Percentiles rank a stretch among this genome's conserved stretches.
Conservation (phyloP, 2,888 invertebrate genomes). For the Psylliodes chrysocephalus region DNA sequence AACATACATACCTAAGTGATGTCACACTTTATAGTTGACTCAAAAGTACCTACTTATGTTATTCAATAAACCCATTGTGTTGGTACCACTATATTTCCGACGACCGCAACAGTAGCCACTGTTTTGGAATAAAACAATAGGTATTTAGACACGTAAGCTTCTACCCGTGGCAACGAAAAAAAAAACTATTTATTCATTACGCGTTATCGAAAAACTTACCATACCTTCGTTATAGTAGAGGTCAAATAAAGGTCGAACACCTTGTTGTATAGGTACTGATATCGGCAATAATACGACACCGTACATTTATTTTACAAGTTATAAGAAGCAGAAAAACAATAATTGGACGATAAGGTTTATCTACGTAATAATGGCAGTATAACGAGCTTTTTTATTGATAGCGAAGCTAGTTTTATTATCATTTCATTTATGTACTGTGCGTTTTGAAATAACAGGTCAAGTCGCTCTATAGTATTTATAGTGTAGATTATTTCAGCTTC, state of each 20-base stretch:
- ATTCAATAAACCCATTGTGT: no score
- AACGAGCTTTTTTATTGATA: conserved; percentile 9
- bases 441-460: no score
- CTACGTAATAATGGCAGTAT: conserved; percentile 16
- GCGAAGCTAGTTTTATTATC: neutral
- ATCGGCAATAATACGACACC: conserved; percentile 9
- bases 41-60: no score
- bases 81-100: no score
- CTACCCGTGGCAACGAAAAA: neutral
- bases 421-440: no score
- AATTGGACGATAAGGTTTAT: conserved; percentile 26
- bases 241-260: conserved; percentile 29
- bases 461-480: no score
- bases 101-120: neutral
- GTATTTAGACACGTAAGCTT: neutral
- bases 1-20: no score
- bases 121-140: neutral
- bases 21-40: no score
- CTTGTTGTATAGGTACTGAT: conserved; percentile 20
- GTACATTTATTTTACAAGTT: no score
- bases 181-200: conserved; percentile 38
- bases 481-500: no score
- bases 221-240: conserved; percentile 17
- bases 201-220: conserved; percentile 37
- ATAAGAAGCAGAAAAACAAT: conserved; percentile 26